These are phyloP conservation scores for Dendroctonus valens DNA, from an alignment of 1,140 invertebrate genomes.

Conservation along the genomic window DNA sequence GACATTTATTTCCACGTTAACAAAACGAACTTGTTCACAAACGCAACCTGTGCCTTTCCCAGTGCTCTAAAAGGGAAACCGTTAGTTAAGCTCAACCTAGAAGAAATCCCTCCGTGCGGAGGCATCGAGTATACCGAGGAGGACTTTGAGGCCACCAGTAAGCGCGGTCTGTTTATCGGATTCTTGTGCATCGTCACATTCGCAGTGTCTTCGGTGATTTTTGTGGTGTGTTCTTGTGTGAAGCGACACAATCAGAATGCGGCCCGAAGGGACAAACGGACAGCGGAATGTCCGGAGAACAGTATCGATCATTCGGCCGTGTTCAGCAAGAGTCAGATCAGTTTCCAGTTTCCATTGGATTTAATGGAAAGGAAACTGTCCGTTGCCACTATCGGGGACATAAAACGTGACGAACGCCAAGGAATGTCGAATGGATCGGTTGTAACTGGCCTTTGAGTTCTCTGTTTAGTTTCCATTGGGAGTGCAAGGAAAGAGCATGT, in stretches of 20 bases:
- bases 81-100: conserved; percentile 38
- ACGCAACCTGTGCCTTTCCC: conserved; percentile 47
- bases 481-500: no score
- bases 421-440: conserved; percentile 44
- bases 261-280: conserved; percentile 34
- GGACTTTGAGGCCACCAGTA: conserved; percentile 23
- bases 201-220: conserved; percentile 43
- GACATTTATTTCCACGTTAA: conserved; percentile 52
- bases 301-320: conserved; percentile 38
- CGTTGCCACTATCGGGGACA: conserved; percentile 48
- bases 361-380: conserved; percentile 46
- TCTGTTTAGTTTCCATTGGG: not conserved
- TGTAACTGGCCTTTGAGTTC: conserved; percentile 18
- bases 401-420: conserved; percentile 45
- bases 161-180: conserved; percentile 42
- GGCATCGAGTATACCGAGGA: conserved; percentile 25
- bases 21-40: conserved; percentile 46
- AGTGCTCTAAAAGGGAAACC: conserved; percentile 37
- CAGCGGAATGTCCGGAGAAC: conserved; percentile 36
- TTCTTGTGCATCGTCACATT: conserved; percentile 42
- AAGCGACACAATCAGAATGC: conserved; percentile 36
- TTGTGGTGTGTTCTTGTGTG: conserved; percentile 47
- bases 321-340: conserved; percentile 49
- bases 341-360: conserved; percentile 51
- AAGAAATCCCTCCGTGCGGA: conserved; percentile 43